A percentile compares a stretch with the other conserved stretches of the same genome.
Evolutionary conservation across 2,797 vertebrate genomes (phyloP).

Genomic region (Valencia hispanica): DNA sequence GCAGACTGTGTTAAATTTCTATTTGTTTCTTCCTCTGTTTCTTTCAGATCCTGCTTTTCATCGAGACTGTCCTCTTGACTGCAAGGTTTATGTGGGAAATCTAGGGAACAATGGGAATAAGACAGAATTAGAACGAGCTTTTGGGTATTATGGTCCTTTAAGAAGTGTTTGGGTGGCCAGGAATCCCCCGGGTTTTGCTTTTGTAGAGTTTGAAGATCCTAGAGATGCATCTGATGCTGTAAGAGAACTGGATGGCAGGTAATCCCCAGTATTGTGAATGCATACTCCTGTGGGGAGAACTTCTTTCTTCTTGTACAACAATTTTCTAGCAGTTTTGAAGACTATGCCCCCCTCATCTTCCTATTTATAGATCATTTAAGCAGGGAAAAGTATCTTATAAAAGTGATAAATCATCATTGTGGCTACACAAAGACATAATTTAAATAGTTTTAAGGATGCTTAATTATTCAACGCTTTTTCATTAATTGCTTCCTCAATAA

Average conservation of each 20-base stretch:
- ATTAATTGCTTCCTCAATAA: too few species aligned
- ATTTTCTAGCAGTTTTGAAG: background rate
- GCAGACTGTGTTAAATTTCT: background rate
- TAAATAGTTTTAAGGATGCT: too few species aligned
- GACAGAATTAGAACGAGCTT: conserved; percentile 93
- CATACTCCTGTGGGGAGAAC: background rate
- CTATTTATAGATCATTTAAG: background rate
- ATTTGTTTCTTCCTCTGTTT: background rate
- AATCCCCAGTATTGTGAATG: conserved; percentile 32
- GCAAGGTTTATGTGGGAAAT: conserved; percentile 98
- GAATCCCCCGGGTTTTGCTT: conserved; percentile 97
- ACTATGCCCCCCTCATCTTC: background rate
- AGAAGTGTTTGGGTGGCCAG: conserved; percentile 97
- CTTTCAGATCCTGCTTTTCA: conserved; percentile 74
- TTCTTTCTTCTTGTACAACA: background rate
- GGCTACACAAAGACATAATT: background rate
- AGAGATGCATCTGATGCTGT: conserved; percentile 97
- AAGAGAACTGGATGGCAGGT: conserved; percentile 97
- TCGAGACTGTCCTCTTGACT: conserved; percentile 95
- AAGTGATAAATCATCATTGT: too few species aligned
- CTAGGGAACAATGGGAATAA: conserved; percentile 98
- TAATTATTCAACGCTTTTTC: too few species aligned
- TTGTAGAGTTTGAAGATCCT: conserved; percentile 98
- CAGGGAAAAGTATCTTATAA: background rate
- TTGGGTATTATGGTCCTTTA: conserved; percentile 96